These are phyloP conservation scores for Augiades crinisus DNA, from an alignment of 2,888 invertebrate species.

Conservation along the genomic window DNA sequence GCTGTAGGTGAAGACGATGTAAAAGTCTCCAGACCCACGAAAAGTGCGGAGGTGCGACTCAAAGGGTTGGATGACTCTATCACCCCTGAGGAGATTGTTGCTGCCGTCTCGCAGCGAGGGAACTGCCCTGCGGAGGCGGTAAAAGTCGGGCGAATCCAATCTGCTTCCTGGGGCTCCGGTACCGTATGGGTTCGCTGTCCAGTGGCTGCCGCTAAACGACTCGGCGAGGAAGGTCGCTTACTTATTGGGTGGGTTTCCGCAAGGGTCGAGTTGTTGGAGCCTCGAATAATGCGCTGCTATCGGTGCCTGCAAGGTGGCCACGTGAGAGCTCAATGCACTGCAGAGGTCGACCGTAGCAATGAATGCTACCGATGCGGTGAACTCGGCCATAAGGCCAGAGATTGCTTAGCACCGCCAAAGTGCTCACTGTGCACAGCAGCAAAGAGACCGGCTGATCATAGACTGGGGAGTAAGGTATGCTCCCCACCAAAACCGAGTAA, in stretches of 20 bases:
- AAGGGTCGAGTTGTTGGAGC: conserved; percentile 7
- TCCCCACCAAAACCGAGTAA: too few relatives aligned
- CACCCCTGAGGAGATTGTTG: conserved; percentile 4
- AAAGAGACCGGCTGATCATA: too few relatives aligned
- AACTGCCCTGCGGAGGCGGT: conserved; percentile 8
- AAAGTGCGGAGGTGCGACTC: conserved; percentile 17
- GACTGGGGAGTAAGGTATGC: too few relatives aligned
- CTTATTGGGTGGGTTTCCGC: too few relatives aligned
- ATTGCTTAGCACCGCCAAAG: too few relatives aligned
- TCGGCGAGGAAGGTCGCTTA: too few relatives aligned
- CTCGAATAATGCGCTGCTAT: conserved; percentile 15
- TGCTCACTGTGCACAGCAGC: too few relatives aligned
- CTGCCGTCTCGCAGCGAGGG: conserved; percentile 6
- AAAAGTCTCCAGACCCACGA: conserved; percentile 23
- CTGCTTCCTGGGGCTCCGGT: not conserved
- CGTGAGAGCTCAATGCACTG: not conserved
- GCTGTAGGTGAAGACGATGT: conserved; percentile 2
- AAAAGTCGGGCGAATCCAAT: not conserved
- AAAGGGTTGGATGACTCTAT: conserved; percentile 22
- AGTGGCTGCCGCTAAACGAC: not conserved
- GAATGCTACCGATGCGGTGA: conserved; percentile 21
- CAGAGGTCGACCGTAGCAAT: too few relatives aligned
- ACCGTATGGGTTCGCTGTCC: conserved; percentile 11
- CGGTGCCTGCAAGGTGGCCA: conserved; percentile 1
- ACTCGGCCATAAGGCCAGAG: conserved; percentile 24